A percentile compares a stretch with the other conserved stretches of the same genome.
Conservation (phyloP, 2,113 vertebrate species). For the Mobula hypostoma region DNA sequence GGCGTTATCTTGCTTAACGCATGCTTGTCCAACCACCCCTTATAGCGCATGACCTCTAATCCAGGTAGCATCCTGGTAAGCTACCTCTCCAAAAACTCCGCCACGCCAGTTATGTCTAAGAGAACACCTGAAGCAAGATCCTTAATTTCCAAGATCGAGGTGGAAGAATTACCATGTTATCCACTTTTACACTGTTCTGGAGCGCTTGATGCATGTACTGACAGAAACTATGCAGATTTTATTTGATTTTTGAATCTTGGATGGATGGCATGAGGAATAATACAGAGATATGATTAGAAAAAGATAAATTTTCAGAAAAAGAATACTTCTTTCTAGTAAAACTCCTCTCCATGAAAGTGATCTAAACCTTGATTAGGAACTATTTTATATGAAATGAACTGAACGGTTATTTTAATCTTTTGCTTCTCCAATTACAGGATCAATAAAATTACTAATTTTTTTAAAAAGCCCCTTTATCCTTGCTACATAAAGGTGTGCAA, state of each 20-base stretch:
- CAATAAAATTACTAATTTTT: not conserved
- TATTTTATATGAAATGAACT: not conserved
- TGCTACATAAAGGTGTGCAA: not conserved
- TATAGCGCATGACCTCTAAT: too few species aligned
- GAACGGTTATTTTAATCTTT: not conserved
- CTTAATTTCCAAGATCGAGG: too few species aligned
- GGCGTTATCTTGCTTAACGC: too few species aligned
- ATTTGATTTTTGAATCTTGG: not conserved
- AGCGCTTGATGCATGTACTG: too few species aligned
- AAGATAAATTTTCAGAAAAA: not conserved
- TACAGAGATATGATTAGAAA: not conserved
- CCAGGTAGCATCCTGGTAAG: too few species aligned
- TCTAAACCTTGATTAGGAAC: not conserved
- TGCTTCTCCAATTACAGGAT: not conserved
- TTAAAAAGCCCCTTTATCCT: not conserved
- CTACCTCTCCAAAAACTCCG: too few species aligned
- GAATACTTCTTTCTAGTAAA: not conserved
- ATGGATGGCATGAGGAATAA: not conserved
- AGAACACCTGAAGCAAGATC: too few species aligned
- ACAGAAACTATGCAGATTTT: too few species aligned
- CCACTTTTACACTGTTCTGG: too few species aligned
- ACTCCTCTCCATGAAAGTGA: not conserved
- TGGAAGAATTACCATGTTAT: too few species aligned
- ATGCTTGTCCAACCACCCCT: too few species aligned
- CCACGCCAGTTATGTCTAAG: too few species aligned